Percentiles rank a stretch among this genome's conserved stretches.
Evolutionary conservation across 2,888 invertebrate species (phyloP).

Genomic region (Spodoptera picta): DNA sequence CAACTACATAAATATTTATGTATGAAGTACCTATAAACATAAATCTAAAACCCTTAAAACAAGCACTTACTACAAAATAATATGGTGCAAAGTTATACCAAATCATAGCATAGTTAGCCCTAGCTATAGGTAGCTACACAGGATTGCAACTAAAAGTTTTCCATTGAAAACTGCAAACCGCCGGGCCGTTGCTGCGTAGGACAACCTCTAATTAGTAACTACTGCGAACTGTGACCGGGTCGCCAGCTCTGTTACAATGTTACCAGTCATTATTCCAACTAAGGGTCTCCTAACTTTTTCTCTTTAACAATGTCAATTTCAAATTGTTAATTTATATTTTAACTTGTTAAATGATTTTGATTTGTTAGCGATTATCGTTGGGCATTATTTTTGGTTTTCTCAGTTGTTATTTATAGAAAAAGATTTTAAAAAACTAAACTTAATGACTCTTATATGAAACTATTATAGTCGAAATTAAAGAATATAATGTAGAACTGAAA

Average conservation of each 20-base stretch:
- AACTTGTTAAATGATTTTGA: too few relatives aligned
- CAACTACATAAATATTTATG: too few relatives aligned
- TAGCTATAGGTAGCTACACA: conserved; percentile 54
- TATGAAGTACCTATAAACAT: too few relatives aligned
- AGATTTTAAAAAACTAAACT: too few relatives aligned
- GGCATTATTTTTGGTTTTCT: too few relatives aligned
- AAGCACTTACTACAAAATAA: too few relatives aligned
- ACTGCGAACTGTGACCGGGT: conserved; percentile 37
- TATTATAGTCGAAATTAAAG: too few relatives aligned
- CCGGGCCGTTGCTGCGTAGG: conserved; percentile 54
- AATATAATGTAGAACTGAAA: too few relatives aligned
- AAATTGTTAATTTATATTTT: background rate
- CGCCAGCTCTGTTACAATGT: conserved; percentile 10
- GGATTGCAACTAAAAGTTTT: conserved; percentile 65
- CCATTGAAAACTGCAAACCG: conserved; percentile 66
- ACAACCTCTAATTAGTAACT: conserved; percentile 70
- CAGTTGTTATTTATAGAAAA: too few relatives aligned
- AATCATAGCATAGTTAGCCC: conserved; percentile 23
- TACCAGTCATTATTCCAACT: conserved; percentile 9
- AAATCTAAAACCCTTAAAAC: too few relatives aligned
- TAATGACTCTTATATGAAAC: too few relatives aligned
- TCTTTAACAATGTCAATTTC: background rate
- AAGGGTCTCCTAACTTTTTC: background rate
- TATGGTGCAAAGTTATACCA: background rate
- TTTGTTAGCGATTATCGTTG: too few relatives aligned